Base-by-base conservation (phyloP, 1,140 invertebrate genomes). In the Anoplolepis gracilipes region DNA sequence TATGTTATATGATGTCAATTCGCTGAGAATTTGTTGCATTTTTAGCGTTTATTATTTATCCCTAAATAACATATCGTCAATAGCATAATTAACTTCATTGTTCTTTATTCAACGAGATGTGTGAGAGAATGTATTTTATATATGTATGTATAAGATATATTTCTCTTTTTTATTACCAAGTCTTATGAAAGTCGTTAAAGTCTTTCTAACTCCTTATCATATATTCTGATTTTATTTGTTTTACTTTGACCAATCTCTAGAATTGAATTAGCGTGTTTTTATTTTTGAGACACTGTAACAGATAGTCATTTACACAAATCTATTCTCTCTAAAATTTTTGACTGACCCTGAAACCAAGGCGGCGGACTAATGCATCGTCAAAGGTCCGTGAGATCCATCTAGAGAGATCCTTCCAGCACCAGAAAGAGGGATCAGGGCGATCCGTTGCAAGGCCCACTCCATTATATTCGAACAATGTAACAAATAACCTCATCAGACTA, bases 401-500 rank as follows among this genome's bases (percentile, higher is more conserved):
- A 28, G 69, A 69, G 69, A 36, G 67, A 89, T 86, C 65, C 78
- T 88, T 86, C 65, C 67, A 87, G 85, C 86, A 55, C 25, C 70
- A 75, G 88, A 69, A 85, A 85, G 87, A 59, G 67, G 77, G 78
- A 88, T 92, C 90, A 76, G 87, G 75, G 77, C 81, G 89, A 91
- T 88, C 76, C 85, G 84, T 90, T 86, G 59, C 88, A 86, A 85
- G 81, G 88, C 84, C 84, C 81, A 75, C 79, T 59, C 89, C 89
- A 92, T 92, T 92, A 92, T 92, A 84, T 69, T 75, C 90, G 90
- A 92, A 92, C 91, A 92, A 92, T 92, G 88, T 92, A 92, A 92
- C 91, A 92, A 92, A 92, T 92, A 92, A 91, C 91, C 91, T 92
- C 91, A 91, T 92, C 91, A 91, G 90, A 77, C 91, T 89, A 90